Conservation (phyloP, 2,888 invertebrate species). For the Colletes collaris region DNA sequence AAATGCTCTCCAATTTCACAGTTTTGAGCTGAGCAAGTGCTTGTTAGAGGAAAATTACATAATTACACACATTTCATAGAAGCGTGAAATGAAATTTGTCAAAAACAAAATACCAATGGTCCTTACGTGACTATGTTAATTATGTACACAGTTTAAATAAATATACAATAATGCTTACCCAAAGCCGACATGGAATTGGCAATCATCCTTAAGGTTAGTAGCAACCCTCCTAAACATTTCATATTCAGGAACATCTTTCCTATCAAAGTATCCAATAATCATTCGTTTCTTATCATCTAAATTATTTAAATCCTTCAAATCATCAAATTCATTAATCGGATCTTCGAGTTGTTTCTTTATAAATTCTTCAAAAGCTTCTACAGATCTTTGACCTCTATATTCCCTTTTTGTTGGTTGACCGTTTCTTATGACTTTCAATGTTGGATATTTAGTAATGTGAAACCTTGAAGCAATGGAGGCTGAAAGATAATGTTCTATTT, state of each 20-base stretch:
- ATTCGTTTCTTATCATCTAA: conserved; percentile 92
- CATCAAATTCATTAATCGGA: conserved; percentile 91
- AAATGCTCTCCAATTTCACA: conserved; percentile 80
- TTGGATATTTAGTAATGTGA: conserved; percentile 99
- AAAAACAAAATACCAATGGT: background rate
- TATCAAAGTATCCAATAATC: conserved; percentile 95
- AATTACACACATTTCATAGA: conserved; percentile 16
- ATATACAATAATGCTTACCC: conserved; percentile 85
- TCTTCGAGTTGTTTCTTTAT: conserved; percentile 95
- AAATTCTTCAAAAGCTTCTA: conserved; percentile 94
- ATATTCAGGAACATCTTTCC: conserved; percentile 91
- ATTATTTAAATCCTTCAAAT: conserved; percentile 89
- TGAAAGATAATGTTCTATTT: conserved; percentile 75
- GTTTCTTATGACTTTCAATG: conserved; percentile 96
- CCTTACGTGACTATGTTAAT: background rate
- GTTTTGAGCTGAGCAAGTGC: conserved; percentile 80
- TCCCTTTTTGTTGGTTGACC: conserved; percentile 95
- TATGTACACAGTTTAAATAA: background rate
- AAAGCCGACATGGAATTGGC: conserved; percentile 95
- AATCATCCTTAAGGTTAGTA: conserved; percentile 96
- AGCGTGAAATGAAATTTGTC: background rate
- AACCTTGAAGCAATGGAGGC: conserved; percentile 93
- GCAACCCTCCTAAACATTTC: conserved; percentile 92
- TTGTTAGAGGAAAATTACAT: conserved; percentile 76
- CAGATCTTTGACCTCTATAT: conserved; percentile 94